phyloP scores from a whole-genome alignment of 1,140 invertebrate species.

The Anastatus disparis region DNA sequence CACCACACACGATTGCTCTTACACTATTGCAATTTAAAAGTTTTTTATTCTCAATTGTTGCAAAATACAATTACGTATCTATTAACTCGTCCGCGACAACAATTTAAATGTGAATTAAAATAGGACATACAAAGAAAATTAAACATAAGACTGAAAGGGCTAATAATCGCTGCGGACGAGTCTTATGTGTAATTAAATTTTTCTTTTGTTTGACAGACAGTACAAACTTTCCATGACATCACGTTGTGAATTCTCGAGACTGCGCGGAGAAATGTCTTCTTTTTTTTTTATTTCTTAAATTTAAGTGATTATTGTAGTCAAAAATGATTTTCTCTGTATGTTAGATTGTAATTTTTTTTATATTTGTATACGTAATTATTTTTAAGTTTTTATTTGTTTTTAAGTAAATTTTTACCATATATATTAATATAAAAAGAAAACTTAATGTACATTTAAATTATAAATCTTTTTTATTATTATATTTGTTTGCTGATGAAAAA shows the following conservation, averaged over 20 bases:
- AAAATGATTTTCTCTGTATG: not conserved
- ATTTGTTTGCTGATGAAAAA: not conserved
- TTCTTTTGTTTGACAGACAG: constrained; percentile 42
- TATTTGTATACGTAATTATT: constrained; percentile 17
- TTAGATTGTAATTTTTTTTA: constrained; percentile 20
- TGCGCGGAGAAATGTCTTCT: constrained; percentile 2
- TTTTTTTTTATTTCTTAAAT: constrained; percentile 21
- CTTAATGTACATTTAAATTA: constrained; percentile 22
- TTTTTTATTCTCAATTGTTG: not conserved
- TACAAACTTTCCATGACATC: constrained; percentile 54
- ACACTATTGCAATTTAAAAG: not conserved
- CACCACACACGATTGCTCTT: not conserved
- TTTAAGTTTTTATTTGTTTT: constrained; percentile 31
- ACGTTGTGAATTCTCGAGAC: constrained; percentile 30
- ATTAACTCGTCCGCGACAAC: constrained; percentile 2
- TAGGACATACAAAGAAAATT: constrained; percentile 4
- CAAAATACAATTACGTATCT: not conserved
- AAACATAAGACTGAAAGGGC: constrained; percentile 50
- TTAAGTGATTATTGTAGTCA: constrained; percentile 27
- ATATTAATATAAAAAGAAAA: constrained; percentile 13
- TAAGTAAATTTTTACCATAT: constrained; percentile 18
- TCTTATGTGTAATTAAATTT: not conserved
- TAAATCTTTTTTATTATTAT: constrained; percentile 27
- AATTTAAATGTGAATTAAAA: constrained; percentile 1
- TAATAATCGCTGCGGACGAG: constrained; percentile 26